Evolutionary conservation across 2,888 invertebrate species (phyloP), one percentile per base, ranked within the genome.

Genomic region (Dynastes grantii): DNA sequence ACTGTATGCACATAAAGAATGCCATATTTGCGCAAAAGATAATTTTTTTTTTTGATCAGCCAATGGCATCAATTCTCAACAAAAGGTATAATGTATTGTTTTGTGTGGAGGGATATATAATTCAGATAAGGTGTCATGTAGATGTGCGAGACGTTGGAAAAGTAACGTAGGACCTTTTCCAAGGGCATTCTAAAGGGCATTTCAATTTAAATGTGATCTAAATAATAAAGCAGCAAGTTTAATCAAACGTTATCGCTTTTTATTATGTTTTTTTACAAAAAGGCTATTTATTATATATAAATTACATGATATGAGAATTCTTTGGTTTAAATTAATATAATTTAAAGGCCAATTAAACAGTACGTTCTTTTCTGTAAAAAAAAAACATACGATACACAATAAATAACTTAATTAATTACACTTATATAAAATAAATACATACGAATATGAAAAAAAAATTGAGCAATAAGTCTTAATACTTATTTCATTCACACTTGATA

Each of bases 281-380:
- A 58, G 8, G 45, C 8, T 45, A 11, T 3, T 55, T 29, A 3
- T 55, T 16, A 5, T 55, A 55, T 61, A 61, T 45, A 73, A 73
- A 73, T 40, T 73, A 73, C 58, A 73, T 61, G 73, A 71, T 53
- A 71, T 73, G 73, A 73, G 73, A 73, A 73, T 73, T 73, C 73
- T 73, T 73, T 73, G 73, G 73, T 73, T 73, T 76, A 76, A 76
- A 76, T 76, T 76, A 76, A 76, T 76, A 76, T 76, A 76, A 76
- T 76, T 76, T 76, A 76, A 67, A 67, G 6, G 76, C 67, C 68
- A 67, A 65, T 67, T 40, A 49, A 51, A 51, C 27, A 37, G 55
- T 58, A 76, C 61, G 73, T 73, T 55, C 27, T 65, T 29, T 37
- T 76, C 45, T 45, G 45, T 51, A 22, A 58, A 64, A 65, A 76